phyloP scores from a whole-genome alignment of 2,113 vertebrate genomes.

The Hydropotes inermis region DNA sequence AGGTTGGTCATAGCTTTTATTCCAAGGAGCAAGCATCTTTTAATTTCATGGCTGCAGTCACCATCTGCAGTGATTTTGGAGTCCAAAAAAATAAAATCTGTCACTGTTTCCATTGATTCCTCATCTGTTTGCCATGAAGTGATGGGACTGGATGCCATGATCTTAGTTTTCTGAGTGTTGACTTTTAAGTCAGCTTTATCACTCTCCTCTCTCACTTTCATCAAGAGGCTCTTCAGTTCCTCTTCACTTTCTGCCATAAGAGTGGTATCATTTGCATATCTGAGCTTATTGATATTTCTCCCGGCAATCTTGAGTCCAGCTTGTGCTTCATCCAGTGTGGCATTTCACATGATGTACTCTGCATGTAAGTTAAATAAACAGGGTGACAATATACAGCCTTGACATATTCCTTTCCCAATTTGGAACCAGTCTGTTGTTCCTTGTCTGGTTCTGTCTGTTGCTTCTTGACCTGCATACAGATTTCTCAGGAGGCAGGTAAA shows the following conservation, averaged over 20 bases:
- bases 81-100: neutral
- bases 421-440: neutral
- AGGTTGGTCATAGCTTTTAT: neutral
- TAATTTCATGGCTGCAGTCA: neutral
- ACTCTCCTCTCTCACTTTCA: neutral
- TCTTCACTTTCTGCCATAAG: neutral
- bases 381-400: neutral
- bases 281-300: neutral
- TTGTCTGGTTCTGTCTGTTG: neutral
- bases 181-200: neutral
- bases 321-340: neutral
- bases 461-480: neutral
- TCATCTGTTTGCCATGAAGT: neutral
- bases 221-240: neutral
- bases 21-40: neutral
- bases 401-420: neutral
- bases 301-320: neutral
- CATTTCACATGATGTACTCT: neutral
- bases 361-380: neutral
- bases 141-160: neutral
- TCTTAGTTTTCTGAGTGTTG: neutral
- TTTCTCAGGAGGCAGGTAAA: neutral
- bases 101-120: neutral
- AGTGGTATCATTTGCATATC: neutral
- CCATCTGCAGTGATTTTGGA: neutral